Conservation (phyloP, 2,113 vertebrate species). For the Fulica atra region DNA sequence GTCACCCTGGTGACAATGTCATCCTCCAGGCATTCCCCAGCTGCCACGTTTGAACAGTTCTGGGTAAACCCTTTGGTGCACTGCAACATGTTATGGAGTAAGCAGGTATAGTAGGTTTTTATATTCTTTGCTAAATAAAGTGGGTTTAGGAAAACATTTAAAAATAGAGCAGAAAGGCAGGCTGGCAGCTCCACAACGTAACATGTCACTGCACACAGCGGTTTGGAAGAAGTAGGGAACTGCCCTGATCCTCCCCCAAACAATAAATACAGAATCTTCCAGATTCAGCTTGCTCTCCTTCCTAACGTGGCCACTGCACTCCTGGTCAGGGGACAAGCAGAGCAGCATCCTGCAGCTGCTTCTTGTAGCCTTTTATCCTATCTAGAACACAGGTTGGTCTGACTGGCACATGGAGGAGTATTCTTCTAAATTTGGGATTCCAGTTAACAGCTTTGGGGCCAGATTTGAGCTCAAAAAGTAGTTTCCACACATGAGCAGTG, state of each 20-base stretch:
- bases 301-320: not conserved
- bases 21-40: conserved; percentile 20
- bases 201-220: not conserved
- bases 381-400: not conserved
- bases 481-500: not conserved
- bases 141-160: not conserved
- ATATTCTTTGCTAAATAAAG: not conserved
- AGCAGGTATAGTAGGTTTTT: not conserved
- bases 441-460: not conserved
- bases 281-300: not conserved
- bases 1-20: conserved; percentile 52
- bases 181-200: not conserved
- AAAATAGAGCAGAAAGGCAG: not conserved
- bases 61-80: not conserved
- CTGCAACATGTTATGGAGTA: not conserved
- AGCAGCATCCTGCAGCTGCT: not conserved
- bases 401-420: not conserved
- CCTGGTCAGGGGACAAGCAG: not conserved
- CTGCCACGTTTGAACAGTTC: not conserved
- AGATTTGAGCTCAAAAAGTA: not conserved
- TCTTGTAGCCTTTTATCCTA: not conserved
- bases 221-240: not conserved
- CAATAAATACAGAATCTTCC: not conserved
- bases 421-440: not conserved
- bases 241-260: not conserved